Evolutionary conservation across 1,140 invertebrate species (phyloP), one percentile per base, ranked within the genome.

Genomic region (Drosophila sulfurigaster): DNA sequence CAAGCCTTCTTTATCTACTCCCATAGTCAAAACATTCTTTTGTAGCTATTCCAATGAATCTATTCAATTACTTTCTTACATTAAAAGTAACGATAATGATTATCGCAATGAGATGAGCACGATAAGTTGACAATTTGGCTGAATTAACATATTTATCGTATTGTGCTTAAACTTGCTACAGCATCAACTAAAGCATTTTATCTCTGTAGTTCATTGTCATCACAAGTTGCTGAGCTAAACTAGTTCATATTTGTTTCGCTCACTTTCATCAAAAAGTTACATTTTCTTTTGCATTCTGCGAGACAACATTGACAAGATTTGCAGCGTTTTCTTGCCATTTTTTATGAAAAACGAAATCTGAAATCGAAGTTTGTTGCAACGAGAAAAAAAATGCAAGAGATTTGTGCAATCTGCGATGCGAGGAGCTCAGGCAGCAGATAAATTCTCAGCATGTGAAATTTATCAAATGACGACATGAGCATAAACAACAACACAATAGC

Each of bases 401-500:
- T 82, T 80, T 83, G 49, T 71, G 71, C 76, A 72, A 82, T 71
- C 66, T 59, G 64, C 13, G 57, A 46, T 25, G 20, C 20, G 3
- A 41, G 15, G 6, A 46, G 38, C 8, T 28, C 6, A 51, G 10
- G 69, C 60, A 73, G 54, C 66, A 72, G 76, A 87, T 88, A 87
- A 88, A 80, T 80, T 88, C 82, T 54, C 77, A 78, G 66, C 85
- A 88, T 89, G 86, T 76, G 81, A 75, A 85, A 85, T 88, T 88
- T 88, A 81, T 89, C 77, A 88, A 89, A 85, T 78, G 81, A 74
- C 78, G 72, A 88, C 76, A 77, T 57, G 67, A 49, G 60, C 59
- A 65, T 46, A 62, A 78, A 48, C 75, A 67, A 67, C 58, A 77
- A 76, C 67, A 75, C 67, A 75, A 77, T 1, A 51, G 41, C 30